Percentiles rank a stretch among this genome's conserved stretches.
Conservation (phyloP, 2,888 invertebrate species). For the Drosophila multiciliata region DNA sequence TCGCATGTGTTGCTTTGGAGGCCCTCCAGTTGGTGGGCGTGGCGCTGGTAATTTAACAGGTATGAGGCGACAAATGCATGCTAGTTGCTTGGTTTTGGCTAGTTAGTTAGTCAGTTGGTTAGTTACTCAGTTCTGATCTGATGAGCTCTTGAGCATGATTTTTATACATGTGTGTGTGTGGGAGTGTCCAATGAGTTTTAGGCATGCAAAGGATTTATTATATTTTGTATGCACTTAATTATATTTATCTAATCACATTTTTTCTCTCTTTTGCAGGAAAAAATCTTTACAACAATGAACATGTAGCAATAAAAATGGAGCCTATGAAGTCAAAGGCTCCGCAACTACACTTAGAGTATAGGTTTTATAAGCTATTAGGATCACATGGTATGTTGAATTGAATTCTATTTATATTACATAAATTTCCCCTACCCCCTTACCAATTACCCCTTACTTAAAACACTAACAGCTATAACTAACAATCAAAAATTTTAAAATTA, state of each 20-base stretch:
- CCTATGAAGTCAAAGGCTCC: conserved; percentile 99
- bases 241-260: conserved; percentile 4
- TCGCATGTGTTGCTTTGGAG: conserved; percentile 82
- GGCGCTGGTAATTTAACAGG: conserved; percentile 55
- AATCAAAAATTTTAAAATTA: conserved; percentile 19
- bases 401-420: conserved; percentile 25
- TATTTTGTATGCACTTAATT: neutral
- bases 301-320: conserved; percentile 99
- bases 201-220: conserved; percentile 37
- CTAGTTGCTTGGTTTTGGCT: conserved; percentile 31
- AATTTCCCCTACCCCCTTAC: conserved; percentile 2
- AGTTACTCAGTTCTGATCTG: conserved; percentile 1
- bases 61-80: conserved; percentile 51
- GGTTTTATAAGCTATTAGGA: conserved; percentile 99
- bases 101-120: conserved; percentile 23
- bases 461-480: conserved; percentile 31
- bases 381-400: conserved; percentile 92
- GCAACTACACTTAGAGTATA: conserved; percentile 99
- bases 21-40: conserved; percentile 68
- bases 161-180: conserved; percentile 32
- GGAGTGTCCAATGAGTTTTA: conserved; percentile 32
- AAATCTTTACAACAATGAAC: conserved; percentile 99
- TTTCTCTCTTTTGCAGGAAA: conserved; percentile 90
- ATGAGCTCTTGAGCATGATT: conserved; percentile 51
- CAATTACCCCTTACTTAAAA: conserved; percentile 10